A percentile compares a stretch with the other conserved stretches of the same genome.
Conservation (phyloP, 2,888 invertebrate genomes). For the Agriopis leucophaearia region DNA sequence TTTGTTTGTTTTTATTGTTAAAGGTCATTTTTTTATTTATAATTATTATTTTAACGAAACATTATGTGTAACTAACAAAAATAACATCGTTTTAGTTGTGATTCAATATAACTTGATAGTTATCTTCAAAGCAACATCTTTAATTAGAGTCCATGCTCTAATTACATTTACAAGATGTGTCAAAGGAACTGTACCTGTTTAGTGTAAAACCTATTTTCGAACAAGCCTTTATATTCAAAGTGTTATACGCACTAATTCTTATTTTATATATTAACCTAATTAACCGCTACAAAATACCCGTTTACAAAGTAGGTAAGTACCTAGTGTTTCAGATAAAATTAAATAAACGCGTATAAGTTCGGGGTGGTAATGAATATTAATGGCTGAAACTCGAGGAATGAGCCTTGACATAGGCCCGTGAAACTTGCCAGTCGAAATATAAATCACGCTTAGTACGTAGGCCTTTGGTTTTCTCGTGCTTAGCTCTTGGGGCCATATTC, state of each 20-base stretch:
- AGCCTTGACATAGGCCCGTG: conserved; percentile 72
- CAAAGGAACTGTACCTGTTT: conserved; percentile 4
- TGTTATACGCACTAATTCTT: not conserved
- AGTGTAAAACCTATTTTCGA: conserved; percentile 1
- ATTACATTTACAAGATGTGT: not conserved
- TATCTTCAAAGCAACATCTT: not conserved
- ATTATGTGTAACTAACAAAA: too few relatives aligned
- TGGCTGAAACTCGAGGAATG: conserved; percentile 74
- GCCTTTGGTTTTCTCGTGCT: conserved; percentile 31
- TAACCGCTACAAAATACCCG: conserved; percentile 33
- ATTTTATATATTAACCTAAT: conserved; percentile 26
- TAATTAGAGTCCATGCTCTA: not conserved
- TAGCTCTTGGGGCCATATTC: not conserved
- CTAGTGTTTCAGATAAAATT: conserved; percentile 68
- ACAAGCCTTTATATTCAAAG: not conserved
- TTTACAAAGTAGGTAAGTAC: conserved; percentile 44
- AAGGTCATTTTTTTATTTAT: not conserved
- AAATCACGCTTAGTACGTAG: conserved; percentile 75
- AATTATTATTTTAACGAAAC: too few relatives aligned
- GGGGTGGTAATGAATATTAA: conserved; percentile 80
- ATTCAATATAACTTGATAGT: not conserved
- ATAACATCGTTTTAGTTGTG: not conserved
- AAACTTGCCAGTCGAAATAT: conserved; percentile 67
- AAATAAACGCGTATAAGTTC: conserved; percentile 74
- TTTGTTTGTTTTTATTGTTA: too few relatives aligned